A percentile compares a stretch with the other conserved stretches of the same genome.
These are phyloP conservation scores for Leptonema lineaticorne DNA, from an alignment of 1,140 invertebrate genomes.

Conservation along the genomic window DNA sequence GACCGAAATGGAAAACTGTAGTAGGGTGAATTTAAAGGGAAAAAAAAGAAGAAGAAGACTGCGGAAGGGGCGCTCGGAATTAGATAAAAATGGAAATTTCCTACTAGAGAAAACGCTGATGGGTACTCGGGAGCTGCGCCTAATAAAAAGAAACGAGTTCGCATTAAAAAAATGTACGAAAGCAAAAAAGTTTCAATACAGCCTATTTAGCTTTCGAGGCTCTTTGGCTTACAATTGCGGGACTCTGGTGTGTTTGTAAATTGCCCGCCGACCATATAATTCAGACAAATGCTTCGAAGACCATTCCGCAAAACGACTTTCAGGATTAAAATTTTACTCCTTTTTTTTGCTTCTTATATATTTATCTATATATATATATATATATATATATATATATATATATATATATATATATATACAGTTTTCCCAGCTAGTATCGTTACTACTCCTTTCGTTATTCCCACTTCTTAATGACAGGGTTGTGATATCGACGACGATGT, in stretches of 20 bases:
- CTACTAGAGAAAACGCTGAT: conserved; percentile 1
- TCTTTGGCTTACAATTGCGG: conserved; percentile 27
- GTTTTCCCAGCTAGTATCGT: background rate
- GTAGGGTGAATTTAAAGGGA: too few relatives aligned
- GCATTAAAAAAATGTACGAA: conserved; percentile 24
- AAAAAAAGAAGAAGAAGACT: too few relatives aligned
- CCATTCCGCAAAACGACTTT: conserved; percentile 30
- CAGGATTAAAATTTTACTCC: conserved; percentile 22
- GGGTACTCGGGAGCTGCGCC: background rate
- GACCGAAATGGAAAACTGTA: too few relatives aligned
- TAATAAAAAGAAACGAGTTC: conserved; percentile 25
- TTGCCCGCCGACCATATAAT: conserved; percentile 28
- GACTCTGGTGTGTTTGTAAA: conserved; percentile 31
- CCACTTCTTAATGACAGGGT: too few relatives aligned
- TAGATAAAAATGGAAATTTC: conserved; percentile 20
- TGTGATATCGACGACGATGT: too few relatives aligned
- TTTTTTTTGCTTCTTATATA: background rate
- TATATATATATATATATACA: too few relatives aligned
- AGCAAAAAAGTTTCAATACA: conserved; percentile 31
- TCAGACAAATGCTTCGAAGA: conserved; percentile 32
- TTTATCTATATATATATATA: too few relatives aligned
- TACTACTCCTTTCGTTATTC: too few relatives aligned
- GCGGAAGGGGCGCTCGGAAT: too few relatives aligned
- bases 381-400: too few relatives aligned
- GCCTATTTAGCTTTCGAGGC: conserved; percentile 29